phyloP scores from a whole-genome alignment of 2,888 invertebrate species.

The Atethmia centrago region DNA sequence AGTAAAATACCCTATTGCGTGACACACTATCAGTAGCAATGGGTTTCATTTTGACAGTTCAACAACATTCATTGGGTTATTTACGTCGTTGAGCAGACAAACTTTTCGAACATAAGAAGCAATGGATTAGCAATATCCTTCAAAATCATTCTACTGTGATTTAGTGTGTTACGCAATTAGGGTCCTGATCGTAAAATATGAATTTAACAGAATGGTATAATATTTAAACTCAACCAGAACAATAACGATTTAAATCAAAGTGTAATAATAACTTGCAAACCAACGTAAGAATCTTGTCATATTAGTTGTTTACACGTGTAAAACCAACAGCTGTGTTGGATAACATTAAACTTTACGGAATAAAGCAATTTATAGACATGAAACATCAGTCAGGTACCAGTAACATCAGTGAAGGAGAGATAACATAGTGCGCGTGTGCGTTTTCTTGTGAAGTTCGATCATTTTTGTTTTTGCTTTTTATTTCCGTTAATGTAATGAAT shows the following conservation, averaged over 20 bases:
- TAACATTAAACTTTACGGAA: constrained; percentile 47
- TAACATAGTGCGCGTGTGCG: constrained; percentile 63
- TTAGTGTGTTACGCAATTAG: too few species aligned
- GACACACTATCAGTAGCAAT: too few species aligned
- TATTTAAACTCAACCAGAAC: constrained; percentile 54
- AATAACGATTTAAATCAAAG: constrained; percentile 63
- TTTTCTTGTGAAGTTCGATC: constrained; percentile 66
- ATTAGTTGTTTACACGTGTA: constrained; percentile 57
- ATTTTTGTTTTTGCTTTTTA: constrained; percentile 64
- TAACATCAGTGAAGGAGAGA: constrained; percentile 64
- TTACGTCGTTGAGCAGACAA: too few species aligned
- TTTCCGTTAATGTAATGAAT: constrained; percentile 54
- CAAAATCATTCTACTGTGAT: too few species aligned
- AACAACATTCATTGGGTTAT: too few species aligned
- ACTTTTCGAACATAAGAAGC: too few species aligned
- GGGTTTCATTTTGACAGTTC: too few species aligned
- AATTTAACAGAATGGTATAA: constrained; percentile 57
- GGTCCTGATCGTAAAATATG: constrained; percentile 59
- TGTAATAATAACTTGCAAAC: constrained; percentile 64
- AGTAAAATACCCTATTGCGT: too few species aligned
- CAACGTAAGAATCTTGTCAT: constrained; percentile 63
- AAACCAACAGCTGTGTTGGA: constrained; percentile 56
- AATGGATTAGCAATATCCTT: too few species aligned
- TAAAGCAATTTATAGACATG: constrained; percentile 58
- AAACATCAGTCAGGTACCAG: constrained; percentile 60